These are phyloP conservation scores for Eolophus roseicapilla DNA, from an alignment of 2,113 vertebrate genomes.

Conservation along the genomic window DNA sequence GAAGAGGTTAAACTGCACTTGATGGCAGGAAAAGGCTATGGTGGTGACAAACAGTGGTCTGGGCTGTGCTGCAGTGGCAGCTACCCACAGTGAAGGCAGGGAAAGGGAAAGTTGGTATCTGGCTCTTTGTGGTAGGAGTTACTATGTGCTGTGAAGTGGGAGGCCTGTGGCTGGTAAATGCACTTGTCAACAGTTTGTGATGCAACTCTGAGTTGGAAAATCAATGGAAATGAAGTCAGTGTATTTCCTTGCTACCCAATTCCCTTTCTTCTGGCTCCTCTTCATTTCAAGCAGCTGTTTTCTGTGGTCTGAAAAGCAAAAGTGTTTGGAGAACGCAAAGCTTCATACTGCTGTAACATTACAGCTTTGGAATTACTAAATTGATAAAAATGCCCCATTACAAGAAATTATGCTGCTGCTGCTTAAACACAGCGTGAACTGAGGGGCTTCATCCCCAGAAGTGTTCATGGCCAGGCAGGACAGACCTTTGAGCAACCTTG, in stretches of 20 bases:
- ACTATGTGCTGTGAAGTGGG: not conserved
- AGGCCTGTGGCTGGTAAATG: not conserved
- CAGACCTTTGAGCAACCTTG: no score
- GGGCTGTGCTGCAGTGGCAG: not conserved
- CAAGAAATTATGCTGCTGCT: not conserved
- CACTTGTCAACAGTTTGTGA: no score
- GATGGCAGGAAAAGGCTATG: not conserved
- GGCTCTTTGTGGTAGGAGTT: not conserved
- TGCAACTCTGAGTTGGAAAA: not conserved
- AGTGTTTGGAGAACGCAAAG: not conserved
- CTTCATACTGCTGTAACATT: accelerated
- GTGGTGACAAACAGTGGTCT: not conserved
- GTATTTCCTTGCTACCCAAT: accelerated
- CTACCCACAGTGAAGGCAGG: not conserved
- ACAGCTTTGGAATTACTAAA: not conserved
- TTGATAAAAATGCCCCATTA: not conserved
- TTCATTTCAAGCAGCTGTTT: not conserved
- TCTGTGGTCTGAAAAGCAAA: not conserved
- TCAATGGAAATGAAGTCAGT: accelerated
- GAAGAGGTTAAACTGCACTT: not conserved
- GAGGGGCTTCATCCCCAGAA: not conserved
- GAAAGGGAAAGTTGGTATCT: not conserved
- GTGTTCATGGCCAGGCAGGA: no score
- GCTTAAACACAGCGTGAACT: not conserved
- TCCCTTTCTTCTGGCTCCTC: not conserved